Percentiles rank a stretch among this genome's conserved stretches.
Evolutionary conservation across 2,797 vertebrate species (phyloP).

Genomic region (Cyprinodon diabolis): DNA sequence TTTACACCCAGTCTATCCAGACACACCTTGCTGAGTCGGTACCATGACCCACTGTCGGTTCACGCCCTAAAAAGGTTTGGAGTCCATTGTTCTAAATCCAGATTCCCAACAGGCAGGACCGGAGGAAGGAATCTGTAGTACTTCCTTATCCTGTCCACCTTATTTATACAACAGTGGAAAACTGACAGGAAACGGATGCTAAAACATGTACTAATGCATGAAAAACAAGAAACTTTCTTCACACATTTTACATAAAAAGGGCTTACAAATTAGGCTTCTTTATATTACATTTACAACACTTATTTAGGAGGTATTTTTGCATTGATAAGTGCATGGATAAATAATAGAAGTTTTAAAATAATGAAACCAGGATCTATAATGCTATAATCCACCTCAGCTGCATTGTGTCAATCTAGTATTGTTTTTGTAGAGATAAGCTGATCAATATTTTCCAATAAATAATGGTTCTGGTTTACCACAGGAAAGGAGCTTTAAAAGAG

Average conservation of each 20-base stretch:
- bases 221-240: background rate
- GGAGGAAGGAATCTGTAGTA: conserved; percentile 59
- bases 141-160: conserved; percentile 52
- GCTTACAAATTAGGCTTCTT: no score
- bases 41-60: conserved; percentile 50
- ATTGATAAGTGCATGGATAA: background rate
- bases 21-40: conserved; percentile 63
- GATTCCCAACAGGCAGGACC: conserved; percentile 64
- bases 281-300: background rate
- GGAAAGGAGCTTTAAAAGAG: background rate
- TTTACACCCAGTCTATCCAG: conserved; percentile 38
- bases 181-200: conserved; percentile 47
- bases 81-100: conserved; percentile 65
- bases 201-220: background rate
- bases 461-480: background rate
- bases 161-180: conserved; percentile 36
- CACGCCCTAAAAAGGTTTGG: conserved; percentile 44
- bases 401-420: no score
- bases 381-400: background rate
- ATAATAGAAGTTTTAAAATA: background rate
- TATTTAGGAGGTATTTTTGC: background rate
- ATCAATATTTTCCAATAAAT: no score
- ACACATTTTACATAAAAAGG: no score
- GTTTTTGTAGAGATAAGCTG: no score
- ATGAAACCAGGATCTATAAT: background rate